These are phyloP conservation scores for Brienomyrus longianalis DNA, from an alignment of 2,113 vertebrate genomes.

Conservation along the genomic window DNA sequence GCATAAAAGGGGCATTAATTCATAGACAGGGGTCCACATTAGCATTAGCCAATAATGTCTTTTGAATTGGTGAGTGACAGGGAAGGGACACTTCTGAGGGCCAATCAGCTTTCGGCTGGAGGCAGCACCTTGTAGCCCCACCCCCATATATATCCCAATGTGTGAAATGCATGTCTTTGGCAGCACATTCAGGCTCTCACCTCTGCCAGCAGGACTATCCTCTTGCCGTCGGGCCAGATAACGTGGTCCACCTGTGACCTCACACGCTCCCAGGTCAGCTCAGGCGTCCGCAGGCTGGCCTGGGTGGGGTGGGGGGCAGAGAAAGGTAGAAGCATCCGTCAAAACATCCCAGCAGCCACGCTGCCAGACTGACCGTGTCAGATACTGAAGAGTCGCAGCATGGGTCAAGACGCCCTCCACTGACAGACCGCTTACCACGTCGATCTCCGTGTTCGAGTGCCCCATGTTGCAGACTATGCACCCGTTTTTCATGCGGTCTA, in stretches of 20 bases:
- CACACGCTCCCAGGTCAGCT: conserved; percentile 95
- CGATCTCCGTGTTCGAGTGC: conserved; percentile 97
- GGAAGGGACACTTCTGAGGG: background rate
- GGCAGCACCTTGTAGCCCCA: background rate
- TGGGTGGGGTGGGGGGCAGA: conserved; percentile 32
- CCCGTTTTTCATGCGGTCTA: conserved; percentile 96
- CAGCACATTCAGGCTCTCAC: conserved; percentile 48
- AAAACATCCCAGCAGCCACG: background rate
- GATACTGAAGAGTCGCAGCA: no score
- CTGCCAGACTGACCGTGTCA: background rate
- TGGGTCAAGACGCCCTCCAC: background rate
- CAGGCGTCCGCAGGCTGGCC: conserved; percentile 90
- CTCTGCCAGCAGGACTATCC: conserved; percentile 93
- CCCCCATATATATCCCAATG: background rate
- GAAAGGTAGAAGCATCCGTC: background rate
- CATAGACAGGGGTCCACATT: background rate
- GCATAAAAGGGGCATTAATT: background rate
- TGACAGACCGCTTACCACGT: conserved; percentile 72
- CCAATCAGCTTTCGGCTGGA: background rate
- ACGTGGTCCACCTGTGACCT: conserved; percentile 97
- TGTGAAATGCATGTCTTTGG: background rate
- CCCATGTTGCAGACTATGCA: conserved; percentile 99
- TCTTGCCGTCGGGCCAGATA: conserved; percentile 96
- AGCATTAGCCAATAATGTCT: background rate
- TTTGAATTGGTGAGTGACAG: background rate